Base-by-base conservation (phyloP, 37 sponge, comb jelly and placozoan genomes). In the Oopsacas minuta region DNA sequence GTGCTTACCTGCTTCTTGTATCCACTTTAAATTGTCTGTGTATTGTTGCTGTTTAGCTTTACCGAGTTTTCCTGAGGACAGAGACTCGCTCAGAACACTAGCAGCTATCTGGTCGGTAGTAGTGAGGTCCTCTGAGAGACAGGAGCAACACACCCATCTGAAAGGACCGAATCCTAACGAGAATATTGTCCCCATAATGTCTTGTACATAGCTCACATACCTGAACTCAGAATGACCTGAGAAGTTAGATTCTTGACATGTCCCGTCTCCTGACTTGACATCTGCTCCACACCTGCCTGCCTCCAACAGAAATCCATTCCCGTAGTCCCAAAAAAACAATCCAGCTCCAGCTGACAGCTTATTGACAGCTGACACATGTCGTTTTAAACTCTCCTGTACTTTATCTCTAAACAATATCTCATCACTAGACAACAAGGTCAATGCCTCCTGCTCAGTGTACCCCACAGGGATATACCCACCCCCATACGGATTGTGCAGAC, bases 131-230 rank as follows among this genome's bases (percentile, higher is more conserved):
- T 35, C 82, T 12, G 84, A 52, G 23, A 39, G 28, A 7, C 92
- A 91, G 39, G 95, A 95, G 1, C 95, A 87, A 87, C 99, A 97
- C 81, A 97, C 95, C 99, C 99, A 97, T 32, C 94, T 87, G 88
- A 97, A 97, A 38, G 99, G 99, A 7, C 99, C 99, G 87, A 97
- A 97, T 20, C 99, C 99, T 25, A 94, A 86, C 25, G 99, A 97
- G 84, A 97, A 97, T 0, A 97, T 91, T 38, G 36, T 89, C 91
- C 99, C 99, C 92, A 97, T 93, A 36, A 94, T 94, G 84, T 95
- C 89, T 84, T 97, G 93, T 0, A 97, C 94, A 81, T 97, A 97
- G 36, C 95, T 90, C 0, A 95, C 95, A 82, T 95, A 97, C 46
- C 35, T 52, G 75, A 93, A 97, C 15, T 86, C 85, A 34, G 89